A percentile compares a stretch with the other conserved stretches of the same genome.
Conservation (phyloP, 2,113 vertebrate genomes). For the Muscicapa adusta region DNA sequence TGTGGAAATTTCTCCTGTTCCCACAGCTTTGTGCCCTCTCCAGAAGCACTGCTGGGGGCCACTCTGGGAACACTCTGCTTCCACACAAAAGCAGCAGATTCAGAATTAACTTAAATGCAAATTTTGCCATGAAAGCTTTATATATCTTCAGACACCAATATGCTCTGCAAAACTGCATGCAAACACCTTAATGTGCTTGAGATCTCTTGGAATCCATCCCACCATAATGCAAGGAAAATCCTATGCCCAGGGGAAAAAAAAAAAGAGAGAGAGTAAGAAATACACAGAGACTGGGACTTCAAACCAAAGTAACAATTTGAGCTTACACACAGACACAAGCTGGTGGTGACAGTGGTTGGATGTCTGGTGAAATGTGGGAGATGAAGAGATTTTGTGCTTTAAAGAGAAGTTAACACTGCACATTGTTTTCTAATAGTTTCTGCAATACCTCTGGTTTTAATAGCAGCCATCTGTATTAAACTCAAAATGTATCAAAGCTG, state of each 20-base stretch:
- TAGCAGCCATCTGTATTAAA: neutral
- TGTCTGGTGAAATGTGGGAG: neutral
- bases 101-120: neutral
- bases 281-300: neutral
- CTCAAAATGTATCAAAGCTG: neutral
- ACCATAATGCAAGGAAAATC: neutral
- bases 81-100: neutral
- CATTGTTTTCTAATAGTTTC: neutral
- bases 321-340: neutral
- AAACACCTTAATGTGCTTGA: neutral
- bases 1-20: neutral
- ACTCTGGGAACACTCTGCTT: neutral
- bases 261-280: neutral
- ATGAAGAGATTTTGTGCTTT: neutral
- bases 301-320: neutral
- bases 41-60: neutral
- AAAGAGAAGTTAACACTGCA: neutral
- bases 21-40: neutral
- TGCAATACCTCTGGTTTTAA: neutral
- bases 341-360: neutral
- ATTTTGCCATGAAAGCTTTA: neutral
- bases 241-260: neutral
- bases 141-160: neutral
- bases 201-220: neutral
- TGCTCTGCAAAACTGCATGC: neutral